These are phyloP conservation scores for Eubucco bourcierii DNA, from an alignment of 2,113 vertebrate species.

Conservation along the genomic window DNA sequence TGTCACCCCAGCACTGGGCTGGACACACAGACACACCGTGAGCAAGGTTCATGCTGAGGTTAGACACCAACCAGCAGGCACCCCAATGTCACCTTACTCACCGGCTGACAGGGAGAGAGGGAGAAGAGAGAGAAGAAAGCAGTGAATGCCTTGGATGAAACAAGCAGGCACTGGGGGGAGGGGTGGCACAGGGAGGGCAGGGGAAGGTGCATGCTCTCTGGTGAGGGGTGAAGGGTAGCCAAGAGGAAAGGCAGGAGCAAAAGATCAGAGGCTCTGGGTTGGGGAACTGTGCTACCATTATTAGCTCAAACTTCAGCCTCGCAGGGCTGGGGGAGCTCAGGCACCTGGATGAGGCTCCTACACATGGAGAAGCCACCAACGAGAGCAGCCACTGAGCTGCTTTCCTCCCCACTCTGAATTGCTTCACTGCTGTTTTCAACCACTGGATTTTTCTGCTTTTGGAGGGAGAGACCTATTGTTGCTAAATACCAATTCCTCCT, in stretches of 20 bases:
- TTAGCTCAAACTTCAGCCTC: not conserved
- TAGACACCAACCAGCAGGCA: constrained; percentile 34
- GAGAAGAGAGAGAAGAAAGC: constrained; percentile 48
- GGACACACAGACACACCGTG: not conserved
- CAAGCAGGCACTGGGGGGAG: accelerated
- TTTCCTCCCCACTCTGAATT: not conserved
- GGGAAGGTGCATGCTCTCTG: not conserved
- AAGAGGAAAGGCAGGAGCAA: not conserved
- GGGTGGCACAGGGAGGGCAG: accelerated
- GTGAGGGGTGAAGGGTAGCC: constrained; percentile 1
- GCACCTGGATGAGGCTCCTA: not conserved
- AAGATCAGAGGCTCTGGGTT: not conserved
- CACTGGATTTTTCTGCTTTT: not conserved
- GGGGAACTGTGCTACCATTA: not conserved
- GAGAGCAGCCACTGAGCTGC: not conserved
- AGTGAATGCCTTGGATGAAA: not conserved
- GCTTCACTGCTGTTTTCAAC: not conserved
- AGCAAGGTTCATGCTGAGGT: constrained; percentile 57
- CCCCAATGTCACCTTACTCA: constrained; percentile 43
- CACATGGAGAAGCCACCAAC: accelerated
- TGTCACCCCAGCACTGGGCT: constrained; percentile 21
- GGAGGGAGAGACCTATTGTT: not conserved
- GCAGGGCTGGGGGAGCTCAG: accelerated
- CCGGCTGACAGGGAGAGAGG: constrained; percentile 43
- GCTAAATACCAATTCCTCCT: not conserved